Conservation (phyloP, 2,113 vertebrate genomes). For the Promerops cafer region DNA sequence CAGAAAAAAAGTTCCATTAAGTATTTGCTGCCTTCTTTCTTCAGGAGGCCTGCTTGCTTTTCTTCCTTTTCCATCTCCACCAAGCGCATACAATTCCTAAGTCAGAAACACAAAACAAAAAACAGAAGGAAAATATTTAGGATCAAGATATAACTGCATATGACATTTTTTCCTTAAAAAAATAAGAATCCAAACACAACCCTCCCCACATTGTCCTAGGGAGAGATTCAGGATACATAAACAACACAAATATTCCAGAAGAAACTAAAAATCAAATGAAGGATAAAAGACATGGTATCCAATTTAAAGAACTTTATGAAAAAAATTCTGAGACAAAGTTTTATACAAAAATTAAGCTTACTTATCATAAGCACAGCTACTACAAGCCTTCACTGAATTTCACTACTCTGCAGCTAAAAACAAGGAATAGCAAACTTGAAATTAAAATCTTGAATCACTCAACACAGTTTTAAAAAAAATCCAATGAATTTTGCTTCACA, state of each 20-base stretch:
- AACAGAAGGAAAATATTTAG: background rate
- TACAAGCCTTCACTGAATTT: background rate
- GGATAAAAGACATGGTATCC: background rate
- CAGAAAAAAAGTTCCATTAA: background rate
- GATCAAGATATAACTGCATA: background rate
- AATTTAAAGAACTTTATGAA: background rate
- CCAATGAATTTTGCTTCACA: background rate
- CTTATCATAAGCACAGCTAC: background rate
- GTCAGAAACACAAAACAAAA: background rate
- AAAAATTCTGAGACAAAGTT: background rate
- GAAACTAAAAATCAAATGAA: background rate
- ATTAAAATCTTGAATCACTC: background rate
- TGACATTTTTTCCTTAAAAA: background rate
- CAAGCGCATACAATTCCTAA: slow-evolving; percentile 52
- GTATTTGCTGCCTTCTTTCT: slow-evolving; percentile 24
- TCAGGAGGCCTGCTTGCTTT: slow-evolving; percentile 19
- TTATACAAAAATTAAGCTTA: background rate
- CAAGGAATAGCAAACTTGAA: background rate
- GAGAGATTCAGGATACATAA: background rate
- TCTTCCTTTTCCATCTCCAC: slow-evolving; percentile 51
- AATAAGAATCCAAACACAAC: background rate
- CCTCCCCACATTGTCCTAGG: background rate
- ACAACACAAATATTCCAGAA: background rate
- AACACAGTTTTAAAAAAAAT: background rate
- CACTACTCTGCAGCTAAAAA: background rate